Base-by-base conservation (phyloP, 1,140 invertebrate genomes). In the Drosophila oshimai region DNA sequence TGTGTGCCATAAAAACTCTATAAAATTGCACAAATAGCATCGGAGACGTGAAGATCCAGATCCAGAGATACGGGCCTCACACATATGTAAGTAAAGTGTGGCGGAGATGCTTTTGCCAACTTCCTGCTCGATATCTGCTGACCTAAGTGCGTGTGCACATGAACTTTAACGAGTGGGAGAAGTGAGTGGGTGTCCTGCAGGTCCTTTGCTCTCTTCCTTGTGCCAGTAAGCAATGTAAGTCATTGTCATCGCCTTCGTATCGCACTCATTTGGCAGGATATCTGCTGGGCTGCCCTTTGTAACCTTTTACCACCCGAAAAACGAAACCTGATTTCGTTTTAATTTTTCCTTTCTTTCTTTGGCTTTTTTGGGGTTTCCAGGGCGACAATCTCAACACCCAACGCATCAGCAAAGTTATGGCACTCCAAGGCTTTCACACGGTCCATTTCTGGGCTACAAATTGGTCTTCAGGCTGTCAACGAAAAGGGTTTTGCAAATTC, bases 21-120 rank as follows among this genome's bases (percentile, higher is more conserved):
- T 89, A 89, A 84, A 88, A 87, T 67, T 75, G 75, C 78, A 65
- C 69, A 84, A 83, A 83, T 71, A 74, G 75, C 61, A 61, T 69
- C 24, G 47, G 53, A 83, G 73, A 74, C 54, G 47, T 61, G 31
- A 9, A 70, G 46, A 46, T 70, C 28, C 36, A 53, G 36, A 58
- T 65, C n/a, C 51, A 20, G 50, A 72, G 31, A 73, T 45, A 31
- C 15, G 51, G 37, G 5, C n/a, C n/a, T n/a, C n/a, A 28, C 70
- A 57, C 55, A 83, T 76, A 41, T 76, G 67, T 42, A 54, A 74
- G 58, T 74, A 41, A 41, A 68, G 36, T n/a, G n/a, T 62, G 29
- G 37, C 28, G 44, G 6, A 45, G 39, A 2, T 29, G 28, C 4
- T 29, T 29, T 24, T 20, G 49, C 42, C 55, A 26, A 64, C 60